phyloP scores from a whole-genome alignment of 2,797 vertebrate species.

The Pagetopsis macropterus region DNA sequence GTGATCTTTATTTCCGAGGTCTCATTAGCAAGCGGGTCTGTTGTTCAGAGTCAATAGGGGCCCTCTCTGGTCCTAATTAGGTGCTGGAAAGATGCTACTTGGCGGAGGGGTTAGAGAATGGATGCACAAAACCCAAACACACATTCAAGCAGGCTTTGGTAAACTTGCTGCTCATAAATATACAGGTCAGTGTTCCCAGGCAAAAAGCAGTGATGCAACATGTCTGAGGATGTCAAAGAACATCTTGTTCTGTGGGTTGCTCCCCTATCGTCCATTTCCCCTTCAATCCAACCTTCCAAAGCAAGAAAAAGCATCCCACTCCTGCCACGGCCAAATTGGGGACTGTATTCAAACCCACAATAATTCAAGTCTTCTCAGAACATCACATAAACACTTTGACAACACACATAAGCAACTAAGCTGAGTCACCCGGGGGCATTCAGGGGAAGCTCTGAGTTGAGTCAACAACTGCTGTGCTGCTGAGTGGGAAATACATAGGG shows the following conservation, averaged over 20 bases:
- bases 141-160: constrained; percentile 35
- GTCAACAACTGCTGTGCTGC: constrained; percentile 10
- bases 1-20: constrained; percentile 59
- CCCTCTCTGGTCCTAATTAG: constrained; percentile 61
- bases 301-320: constrained; percentile 33
- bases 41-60: constrained; percentile 64
- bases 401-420: constrained; percentile 41
- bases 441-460: constrained; percentile 17
- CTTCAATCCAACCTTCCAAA: constrained; percentile 35
- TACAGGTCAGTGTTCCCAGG: constrained; percentile 73
- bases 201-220: constrained; percentile 66
- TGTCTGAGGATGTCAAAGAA: constrained; percentile 75
- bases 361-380: constrained; percentile 36
- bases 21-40: constrained; percentile 66
- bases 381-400: constrained; percentile 37
- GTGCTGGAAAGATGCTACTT: constrained; percentile 42
- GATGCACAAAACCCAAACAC: constrained; percentile 21
- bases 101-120: constrained; percentile 27
- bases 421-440: constrained; percentile 43
- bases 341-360: constrained; percentile 47
- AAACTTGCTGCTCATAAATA: constrained; percentile 61
- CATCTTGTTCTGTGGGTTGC: constrained; percentile 66
- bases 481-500: not conserved
- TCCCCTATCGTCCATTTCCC: constrained; percentile 34
- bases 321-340: constrained; percentile 47